These are phyloP conservation scores for Imbricaverruca yamaguchii DNA, from an alignment of 2,888 invertebrate species.

Conservation along the genomic window DNA sequence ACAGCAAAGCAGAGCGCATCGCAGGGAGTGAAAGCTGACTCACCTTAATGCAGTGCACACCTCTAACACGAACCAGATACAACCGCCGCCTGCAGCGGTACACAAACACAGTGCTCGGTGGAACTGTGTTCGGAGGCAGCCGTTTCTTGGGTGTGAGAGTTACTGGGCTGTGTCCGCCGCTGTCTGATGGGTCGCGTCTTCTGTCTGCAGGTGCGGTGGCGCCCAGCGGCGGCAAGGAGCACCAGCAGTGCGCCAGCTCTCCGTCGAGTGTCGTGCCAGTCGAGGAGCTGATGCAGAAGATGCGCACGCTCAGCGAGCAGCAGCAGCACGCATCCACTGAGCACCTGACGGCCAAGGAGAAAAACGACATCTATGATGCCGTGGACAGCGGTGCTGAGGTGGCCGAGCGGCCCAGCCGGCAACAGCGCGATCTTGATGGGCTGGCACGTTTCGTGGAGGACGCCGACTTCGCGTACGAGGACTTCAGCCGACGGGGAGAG, in stretches of 20 bases:
- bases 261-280: background rate
- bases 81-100: too few species aligned
- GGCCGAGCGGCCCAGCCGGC: background rate
- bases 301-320: constrained; percentile 14
- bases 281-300: constrained; percentile 10
- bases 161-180: too few species aligned
- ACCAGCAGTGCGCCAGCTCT: background rate
- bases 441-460: constrained; percentile 29
- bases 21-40: too few species aligned
- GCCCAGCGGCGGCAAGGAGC: background rate
- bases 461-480: constrained; percentile 30
- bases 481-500: constrained; percentile 31
- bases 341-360: background rate
- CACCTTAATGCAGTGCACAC: too few species aligned
- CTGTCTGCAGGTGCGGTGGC: background rate
- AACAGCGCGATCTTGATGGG: background rate
- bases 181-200: background rate
- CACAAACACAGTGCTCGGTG: too few species aligned
- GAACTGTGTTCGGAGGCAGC: too few species aligned
- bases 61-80: too few species aligned
- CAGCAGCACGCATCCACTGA: background rate
- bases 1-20: too few species aligned
- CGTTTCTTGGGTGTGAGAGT: too few species aligned
- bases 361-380: constrained; percentile 4
- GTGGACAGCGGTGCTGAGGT: constrained; percentile 3